Conservation (phyloP, 2,888 invertebrate genomes). For the Pterobdella sp. region DNA sequence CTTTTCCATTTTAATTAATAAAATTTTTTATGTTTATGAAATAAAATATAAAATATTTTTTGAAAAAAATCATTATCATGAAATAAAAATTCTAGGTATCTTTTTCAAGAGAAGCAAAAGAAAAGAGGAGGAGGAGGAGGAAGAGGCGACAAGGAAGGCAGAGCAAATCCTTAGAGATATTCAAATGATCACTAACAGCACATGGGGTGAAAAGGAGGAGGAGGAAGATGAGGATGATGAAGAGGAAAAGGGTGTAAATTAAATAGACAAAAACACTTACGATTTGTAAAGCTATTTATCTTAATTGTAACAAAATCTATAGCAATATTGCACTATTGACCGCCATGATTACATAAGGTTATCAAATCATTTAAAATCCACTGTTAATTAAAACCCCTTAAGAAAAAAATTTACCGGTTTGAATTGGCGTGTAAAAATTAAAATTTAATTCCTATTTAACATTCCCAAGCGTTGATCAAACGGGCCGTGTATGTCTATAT, state of each 20-base stretch:
- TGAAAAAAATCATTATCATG: not conserved
- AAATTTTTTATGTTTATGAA: not conserved
- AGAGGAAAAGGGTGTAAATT: constrained; percentile 7
- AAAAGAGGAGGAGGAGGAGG: constrained; percentile 75
- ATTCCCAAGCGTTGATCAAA: no score
- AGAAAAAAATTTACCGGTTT: no score
- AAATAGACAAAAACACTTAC: not conserved
- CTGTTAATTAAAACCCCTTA: no score
- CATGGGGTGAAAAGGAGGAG: not conserved
- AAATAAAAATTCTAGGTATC: not conserved
- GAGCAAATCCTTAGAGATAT: constrained; percentile 94
- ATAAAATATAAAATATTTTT: not conserved
- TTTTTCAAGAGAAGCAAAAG: constrained; percentile 59
- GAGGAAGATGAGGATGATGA: constrained; percentile 7
- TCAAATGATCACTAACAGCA: constrained; percentile 5
- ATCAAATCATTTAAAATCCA: no score
- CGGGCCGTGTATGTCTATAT: no score
- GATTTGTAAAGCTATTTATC: no score
- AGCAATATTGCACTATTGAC: no score
- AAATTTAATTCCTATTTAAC: no score
- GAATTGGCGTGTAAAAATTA: no score
- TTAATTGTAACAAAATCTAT: no score
- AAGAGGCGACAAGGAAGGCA: constrained; percentile 92
- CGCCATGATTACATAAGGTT: no score
- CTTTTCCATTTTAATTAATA: not conserved